These are phyloP conservation scores for Poecilia picta DNA, from an alignment of 2,797 vertebrate genomes.

Conservation along the genomic window DNA sequence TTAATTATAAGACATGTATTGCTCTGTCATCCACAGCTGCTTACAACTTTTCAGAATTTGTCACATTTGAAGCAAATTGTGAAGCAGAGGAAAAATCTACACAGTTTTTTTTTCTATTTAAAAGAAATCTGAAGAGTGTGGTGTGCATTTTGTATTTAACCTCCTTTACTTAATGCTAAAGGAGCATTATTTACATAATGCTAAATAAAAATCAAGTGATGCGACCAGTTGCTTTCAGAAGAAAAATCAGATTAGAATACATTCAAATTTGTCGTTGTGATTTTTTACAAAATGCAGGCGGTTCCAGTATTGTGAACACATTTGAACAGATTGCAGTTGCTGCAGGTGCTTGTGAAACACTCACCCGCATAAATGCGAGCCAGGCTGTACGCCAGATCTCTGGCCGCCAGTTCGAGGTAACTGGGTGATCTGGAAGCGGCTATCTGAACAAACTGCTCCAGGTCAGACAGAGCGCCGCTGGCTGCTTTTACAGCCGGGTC, in stretches of 20 bases:
- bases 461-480: constrained; percentile 52
- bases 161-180: neutral
- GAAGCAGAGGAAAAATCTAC: neutral
- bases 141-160: no score
- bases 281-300: neutral
- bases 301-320: neutral
- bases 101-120: no score
- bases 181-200: no score
- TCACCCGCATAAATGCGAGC: constrained; percentile 86
- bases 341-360: constrained; percentile 7
- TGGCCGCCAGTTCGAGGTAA: constrained; percentile 81
- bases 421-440: constrained; percentile 39
- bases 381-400: constrained; percentile 86
- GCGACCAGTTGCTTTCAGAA: neutral
- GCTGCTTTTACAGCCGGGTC: constrained; percentile 51
- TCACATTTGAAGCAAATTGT: neutral
- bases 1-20: neutral
- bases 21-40: neutral
- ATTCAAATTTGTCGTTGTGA: neutral
- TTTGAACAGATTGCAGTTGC: neutral
- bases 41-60: neutral
- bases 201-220: no score
- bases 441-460: constrained; percentile 69
- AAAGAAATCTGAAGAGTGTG: no score
- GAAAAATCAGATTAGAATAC: neutral